Evolutionary conservation across 2,113 vertebrate genomes (phyloP).

Genomic region (Chlamydotis undulata): DNA sequence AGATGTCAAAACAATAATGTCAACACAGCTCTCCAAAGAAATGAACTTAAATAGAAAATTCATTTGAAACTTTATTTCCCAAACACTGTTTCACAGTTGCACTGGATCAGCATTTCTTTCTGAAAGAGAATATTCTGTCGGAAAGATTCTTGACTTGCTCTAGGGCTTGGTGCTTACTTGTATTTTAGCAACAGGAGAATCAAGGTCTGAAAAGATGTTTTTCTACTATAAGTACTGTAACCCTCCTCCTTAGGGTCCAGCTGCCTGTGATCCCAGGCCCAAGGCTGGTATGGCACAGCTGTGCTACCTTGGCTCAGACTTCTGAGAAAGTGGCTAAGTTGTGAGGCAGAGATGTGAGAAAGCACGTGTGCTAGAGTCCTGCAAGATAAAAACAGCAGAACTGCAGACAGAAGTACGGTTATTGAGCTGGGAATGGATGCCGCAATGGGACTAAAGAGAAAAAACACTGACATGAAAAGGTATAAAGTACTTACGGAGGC

Average conservation of each 20-base stretch:
- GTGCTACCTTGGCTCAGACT: background rate
- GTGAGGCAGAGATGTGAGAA: background rate
- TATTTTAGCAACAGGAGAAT: background rate
- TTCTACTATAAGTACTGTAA: background rate
- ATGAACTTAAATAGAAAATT: background rate
- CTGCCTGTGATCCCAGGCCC: background rate
- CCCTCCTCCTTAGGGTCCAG: background rate
- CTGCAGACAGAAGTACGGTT: background rate
- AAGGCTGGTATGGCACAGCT: background rate
- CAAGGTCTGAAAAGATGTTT: background rate
- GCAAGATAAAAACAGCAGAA: background rate
- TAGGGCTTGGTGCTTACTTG: background rate
- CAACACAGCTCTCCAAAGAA: background rate
- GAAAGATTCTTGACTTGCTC: background rate
- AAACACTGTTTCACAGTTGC: background rate
- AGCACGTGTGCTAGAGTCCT: accelerated
- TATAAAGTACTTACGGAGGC: background rate
- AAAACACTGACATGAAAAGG: background rate
- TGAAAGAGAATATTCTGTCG: background rate
- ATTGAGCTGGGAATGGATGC: background rate
- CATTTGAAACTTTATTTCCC: background rate
- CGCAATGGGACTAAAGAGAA: background rate
- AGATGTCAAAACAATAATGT: constrained; percentile 33
- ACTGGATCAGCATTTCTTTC: background rate
- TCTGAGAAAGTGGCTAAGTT: background rate